Conservation (phyloP, 2,888 invertebrate species). For the Zootermopsis nevadensis region DNA sequence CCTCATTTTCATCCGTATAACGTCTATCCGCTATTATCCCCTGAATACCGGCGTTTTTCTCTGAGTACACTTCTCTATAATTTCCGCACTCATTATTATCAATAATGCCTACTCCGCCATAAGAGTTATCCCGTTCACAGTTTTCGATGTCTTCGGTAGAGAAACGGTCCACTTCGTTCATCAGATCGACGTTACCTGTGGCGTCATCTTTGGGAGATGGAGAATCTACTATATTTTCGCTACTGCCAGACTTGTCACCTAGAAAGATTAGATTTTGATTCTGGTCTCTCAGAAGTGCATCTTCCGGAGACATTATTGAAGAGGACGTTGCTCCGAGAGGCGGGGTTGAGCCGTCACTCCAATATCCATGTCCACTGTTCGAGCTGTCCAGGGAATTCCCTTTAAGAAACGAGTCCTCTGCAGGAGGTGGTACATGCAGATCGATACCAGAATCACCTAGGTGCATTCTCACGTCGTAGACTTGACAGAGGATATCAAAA, state of each 20-base stretch:
- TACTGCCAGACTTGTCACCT: neutral
- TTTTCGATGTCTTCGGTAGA: neutral
- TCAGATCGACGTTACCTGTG: neutral
- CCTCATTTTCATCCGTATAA: conserved; percentile 50
- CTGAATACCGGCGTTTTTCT: neutral
- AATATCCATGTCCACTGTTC: conserved; percentile 31
- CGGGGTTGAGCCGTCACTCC: conserved; percentile 47
- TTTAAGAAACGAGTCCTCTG: neutral
- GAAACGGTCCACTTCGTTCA: neutral
- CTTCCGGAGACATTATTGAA: conserved; percentile 30
- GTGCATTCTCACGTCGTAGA: conserved; percentile 64
- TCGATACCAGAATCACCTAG: conserved; percentile 58
- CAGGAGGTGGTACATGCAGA: conserved; percentile 53
- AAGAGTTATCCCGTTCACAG: neutral
- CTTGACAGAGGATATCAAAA: conserved; percentile 71
- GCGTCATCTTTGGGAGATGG: neutral
- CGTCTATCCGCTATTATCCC: conserved; percentile 34
- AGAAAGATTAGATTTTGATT: conserved; percentile 29
- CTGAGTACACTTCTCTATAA: neutral
- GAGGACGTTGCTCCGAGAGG: conserved; percentile 4
- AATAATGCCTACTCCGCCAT: neutral
- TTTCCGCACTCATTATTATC: neutral
- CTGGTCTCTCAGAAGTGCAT: conserved; percentile 19
- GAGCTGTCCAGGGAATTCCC: neutral
- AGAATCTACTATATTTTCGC: neutral